Evolutionary conservation across 2,797 vertebrate genomes (phyloP).

Genomic region (Oreochromis mossambicus): DNA sequence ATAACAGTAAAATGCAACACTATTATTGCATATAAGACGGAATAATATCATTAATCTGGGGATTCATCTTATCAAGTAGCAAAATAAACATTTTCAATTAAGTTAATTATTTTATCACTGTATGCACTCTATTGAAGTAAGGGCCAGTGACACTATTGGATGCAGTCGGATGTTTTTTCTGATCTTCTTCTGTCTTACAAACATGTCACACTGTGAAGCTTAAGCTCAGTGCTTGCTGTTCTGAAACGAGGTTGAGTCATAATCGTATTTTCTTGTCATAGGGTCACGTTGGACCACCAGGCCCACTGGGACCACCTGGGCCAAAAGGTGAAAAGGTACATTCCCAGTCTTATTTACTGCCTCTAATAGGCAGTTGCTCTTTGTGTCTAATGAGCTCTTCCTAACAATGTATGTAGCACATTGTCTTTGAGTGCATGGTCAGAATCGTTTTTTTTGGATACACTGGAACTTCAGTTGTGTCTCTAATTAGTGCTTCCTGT

Average conservation of each 20-base stretch:
- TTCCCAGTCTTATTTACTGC: background rate
- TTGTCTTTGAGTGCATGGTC: constrained; percentile 3
- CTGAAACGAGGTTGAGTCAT: background rate
- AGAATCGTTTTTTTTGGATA: background rate
- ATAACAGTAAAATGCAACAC: background rate
- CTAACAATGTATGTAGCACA: background rate
- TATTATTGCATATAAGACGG: background rate
- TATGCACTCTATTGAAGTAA: background rate
- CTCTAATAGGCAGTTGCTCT: background rate
- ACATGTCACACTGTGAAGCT: background rate
- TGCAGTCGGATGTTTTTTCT: background rate
- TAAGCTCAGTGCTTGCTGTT: background rate
- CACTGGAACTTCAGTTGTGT: background rate
- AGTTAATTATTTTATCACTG: background rate
- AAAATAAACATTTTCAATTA: background rate
- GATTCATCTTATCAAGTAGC: background rate
- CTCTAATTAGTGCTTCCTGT: constrained; percentile 32
- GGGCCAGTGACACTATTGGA: rapidly evolving
- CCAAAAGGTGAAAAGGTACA: constrained; percentile 93
- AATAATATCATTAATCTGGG: background rate
- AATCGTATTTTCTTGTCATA: constrained; percentile 48
- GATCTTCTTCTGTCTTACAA: background rate
- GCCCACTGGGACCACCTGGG: constrained; percentile 85
- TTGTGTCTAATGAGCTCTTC: constrained; percentile 16
- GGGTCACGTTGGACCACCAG: constrained; percentile 86